Percentiles rank a stretch among this genome's conserved stretches.
These are phyloP conservation scores for Cheilosia vernalis DNA, from an alignment of 2,888 invertebrate species.

Conservation along the genomic window DNA sequence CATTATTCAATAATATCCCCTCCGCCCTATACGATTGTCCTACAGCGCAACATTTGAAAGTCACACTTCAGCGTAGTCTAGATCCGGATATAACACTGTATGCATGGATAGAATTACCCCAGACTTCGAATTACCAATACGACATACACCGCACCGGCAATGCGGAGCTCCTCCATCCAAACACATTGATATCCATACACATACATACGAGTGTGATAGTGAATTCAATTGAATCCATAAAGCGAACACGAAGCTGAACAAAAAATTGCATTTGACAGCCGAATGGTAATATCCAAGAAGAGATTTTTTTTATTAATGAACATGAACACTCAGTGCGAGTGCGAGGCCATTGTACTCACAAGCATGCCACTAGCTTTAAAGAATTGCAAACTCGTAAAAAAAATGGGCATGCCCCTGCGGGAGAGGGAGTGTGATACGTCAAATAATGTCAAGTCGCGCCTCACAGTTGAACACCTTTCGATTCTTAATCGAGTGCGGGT, in stretches of 20 bases:
- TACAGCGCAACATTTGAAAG: constrained; percentile 47
- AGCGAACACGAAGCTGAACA: constrained; percentile 17
- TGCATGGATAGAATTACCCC: constrained; percentile 58
- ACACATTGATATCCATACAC: not conserved
- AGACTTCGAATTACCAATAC: constrained; percentile 66
- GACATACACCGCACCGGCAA: not conserved
- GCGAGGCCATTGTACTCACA: constrained; percentile 58
- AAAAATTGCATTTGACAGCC: constrained; percentile 54
- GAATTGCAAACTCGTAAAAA: constrained; percentile 47
- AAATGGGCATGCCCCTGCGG: constrained; percentile 15
- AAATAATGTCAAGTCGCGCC: constrained; percentile 20
- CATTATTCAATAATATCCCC: constrained; percentile 54
- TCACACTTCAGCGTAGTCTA: constrained; percentile 68
- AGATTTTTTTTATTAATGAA: constrained; percentile 34
- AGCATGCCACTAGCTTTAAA: constrained; percentile 49
- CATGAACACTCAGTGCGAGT: constrained; percentile 17
- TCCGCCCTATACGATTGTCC: not conserved
- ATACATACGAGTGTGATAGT: constrained; percentile 13
- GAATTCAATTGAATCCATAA: constrained; percentile 52
- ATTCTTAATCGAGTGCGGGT: constrained; percentile 57
- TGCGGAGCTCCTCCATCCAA: not conserved
- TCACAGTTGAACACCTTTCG: constrained; percentile 47
- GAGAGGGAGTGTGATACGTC: constrained; percentile 14
- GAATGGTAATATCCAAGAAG: constrained; percentile 33
- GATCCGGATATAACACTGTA: constrained; percentile 52